phyloP scores from a whole-genome alignment of 2,113 vertebrate genomes.

The Sebastes schlegelii region DNA sequence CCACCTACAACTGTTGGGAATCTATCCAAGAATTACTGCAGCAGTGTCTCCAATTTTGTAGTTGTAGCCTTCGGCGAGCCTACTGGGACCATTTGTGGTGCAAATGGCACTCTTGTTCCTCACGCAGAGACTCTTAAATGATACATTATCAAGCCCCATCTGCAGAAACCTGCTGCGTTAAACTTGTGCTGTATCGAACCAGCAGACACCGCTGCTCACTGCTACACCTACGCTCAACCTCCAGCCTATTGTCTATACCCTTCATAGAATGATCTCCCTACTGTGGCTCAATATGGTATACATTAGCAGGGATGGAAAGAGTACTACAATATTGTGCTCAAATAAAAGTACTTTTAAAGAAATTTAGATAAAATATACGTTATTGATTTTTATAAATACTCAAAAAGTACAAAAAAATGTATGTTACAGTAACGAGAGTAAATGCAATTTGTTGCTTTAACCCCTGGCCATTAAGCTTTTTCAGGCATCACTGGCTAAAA shows the following conservation, averaged over 20 bases:
- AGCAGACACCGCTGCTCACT: background rate
- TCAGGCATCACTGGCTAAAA: background rate
- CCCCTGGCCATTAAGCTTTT: background rate
- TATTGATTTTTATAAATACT: background rate
- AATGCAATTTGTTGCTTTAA: background rate
- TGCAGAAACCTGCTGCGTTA: slow-evolving; percentile 10
- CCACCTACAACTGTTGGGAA: background rate
- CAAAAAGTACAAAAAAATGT: background rate
- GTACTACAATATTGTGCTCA: too few species aligned
- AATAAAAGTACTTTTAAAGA: background rate
- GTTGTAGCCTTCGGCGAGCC: background rate
- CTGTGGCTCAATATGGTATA: background rate
- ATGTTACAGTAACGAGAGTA: background rate
- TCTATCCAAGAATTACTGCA: background rate
- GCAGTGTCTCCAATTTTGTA: background rate
- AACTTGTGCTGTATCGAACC: background rate
- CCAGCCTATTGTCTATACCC: background rate
- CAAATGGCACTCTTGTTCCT: background rate
- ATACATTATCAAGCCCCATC: slow-evolving; percentile 11
- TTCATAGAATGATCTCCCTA: background rate
- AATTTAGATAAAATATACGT: background rate
- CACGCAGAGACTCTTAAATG: background rate
- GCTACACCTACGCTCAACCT: slow-evolving; percentile 12
- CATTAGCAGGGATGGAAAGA: background rate
- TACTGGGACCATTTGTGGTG: background rate